Base-by-base conservation (phyloP, 2,113 vertebrate species). In the Psettodes erumei region DNA sequence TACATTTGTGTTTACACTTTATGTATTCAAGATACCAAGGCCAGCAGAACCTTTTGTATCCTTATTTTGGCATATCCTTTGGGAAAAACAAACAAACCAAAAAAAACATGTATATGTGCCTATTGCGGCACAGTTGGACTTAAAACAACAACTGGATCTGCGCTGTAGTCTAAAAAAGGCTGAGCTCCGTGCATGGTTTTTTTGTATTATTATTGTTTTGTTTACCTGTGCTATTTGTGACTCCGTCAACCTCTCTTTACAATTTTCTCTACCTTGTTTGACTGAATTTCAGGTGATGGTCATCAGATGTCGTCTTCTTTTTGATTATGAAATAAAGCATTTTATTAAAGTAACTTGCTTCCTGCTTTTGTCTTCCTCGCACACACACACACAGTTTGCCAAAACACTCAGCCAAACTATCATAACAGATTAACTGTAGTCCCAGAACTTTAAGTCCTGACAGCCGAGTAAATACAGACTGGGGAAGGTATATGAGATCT, bases 31-130 rank as follows among this genome's bases (percentile, higher is more conserved):
- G 93, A 93, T 90, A 84, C 90, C 86, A 83, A 84, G 88, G 68
- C 86, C 89, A 76, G 85, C 91, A 88, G 88, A 88, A 91, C 82
- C 87, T 68, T 90, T 83, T 90, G 92, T 94, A 94, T 93, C 93
- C 93, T 94, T 90, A 83, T 86, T 83, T n/a, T 82, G 84, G 48
- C 73, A 93, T 95, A 95, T 95, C 93, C 94, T 95, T 95, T 94
- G 50, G 81, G 47, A 42, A 19, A 58, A 58, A 45, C 32, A 51
- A 38, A 59, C 54, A 32, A n/a, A n/a, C n/a, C n/a, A 51, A 59
- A 66, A 62, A 45, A 18, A 27, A 23, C 68, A 67, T 10, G 27
- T 21, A 77, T 79, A 55, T 62, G 25, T 33, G 35, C 71, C 45
- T 32, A 16, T 53, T 60, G 43, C 60, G 45, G 55, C 42, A 30